Percentiles rank a stretch among this genome's conserved stretches.
Evolutionary conservation across 2,888 invertebrate genomes (phyloP).

Genomic region (Panopea generosa): DNA sequence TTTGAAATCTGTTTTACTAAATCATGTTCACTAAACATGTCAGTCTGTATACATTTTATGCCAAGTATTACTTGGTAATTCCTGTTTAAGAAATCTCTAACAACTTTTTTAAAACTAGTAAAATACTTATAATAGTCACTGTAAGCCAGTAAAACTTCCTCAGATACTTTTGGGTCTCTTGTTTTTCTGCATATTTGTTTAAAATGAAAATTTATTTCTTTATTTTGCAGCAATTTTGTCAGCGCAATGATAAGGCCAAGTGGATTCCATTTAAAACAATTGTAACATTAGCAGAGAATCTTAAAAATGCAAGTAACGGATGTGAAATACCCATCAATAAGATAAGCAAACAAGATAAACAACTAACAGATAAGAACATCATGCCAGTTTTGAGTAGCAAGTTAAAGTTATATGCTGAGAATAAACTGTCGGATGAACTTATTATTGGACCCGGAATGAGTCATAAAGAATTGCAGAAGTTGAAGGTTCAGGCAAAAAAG

Average conservation of each 20-base stretch:
- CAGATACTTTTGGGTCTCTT: too few relatives aligned
- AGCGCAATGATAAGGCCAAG: constrained; percentile 64
- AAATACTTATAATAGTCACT: too few relatives aligned
- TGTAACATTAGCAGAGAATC: constrained; percentile 45
- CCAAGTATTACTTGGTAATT: too few relatives aligned
- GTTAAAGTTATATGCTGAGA: constrained; percentile 55
- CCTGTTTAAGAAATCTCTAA: too few relatives aligned
- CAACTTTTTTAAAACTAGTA: too few relatives aligned
- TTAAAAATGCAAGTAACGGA: constrained; percentile 44
- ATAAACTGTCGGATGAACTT: constrained; percentile 65
- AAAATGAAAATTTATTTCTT: too few relatives aligned
- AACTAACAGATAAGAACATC: constrained; percentile 32
- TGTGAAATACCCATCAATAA: constrained; percentile 18
- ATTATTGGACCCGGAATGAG: constrained; percentile 71
- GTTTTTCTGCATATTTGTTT: too few relatives aligned
- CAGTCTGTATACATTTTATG: too few relatives aligned
- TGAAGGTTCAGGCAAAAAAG: constrained; percentile 41
- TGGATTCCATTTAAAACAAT: constrained; percentile 69
- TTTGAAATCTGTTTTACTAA: too few relatives aligned
- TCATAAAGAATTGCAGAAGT: constrained; percentile 52
- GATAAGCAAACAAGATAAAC: constrained; percentile 35
- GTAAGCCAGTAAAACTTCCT: too few relatives aligned
- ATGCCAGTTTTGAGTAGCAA: constrained; percentile 41
- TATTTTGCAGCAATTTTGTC: constrained; percentile 22
- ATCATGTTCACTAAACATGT: too few relatives aligned